phyloP scores from a whole-genome alignment of 2,888 invertebrate species.

The Nemotelus pantherinus region DNA sequence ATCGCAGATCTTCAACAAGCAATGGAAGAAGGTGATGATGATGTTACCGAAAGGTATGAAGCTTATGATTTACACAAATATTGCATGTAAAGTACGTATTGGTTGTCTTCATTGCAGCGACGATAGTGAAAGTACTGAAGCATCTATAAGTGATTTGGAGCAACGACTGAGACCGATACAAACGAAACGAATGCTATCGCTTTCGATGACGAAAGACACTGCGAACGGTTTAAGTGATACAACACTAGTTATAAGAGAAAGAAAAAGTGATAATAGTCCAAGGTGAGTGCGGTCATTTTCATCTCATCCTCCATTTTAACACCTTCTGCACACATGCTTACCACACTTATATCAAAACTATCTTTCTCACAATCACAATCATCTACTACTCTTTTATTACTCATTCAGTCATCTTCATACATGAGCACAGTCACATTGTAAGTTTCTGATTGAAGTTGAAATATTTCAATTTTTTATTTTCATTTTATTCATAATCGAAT shows the following conservation, averaged over 20 bases:
- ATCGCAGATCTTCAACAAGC: constrained; percentile 93
- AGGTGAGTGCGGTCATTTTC: constrained; percentile 57
- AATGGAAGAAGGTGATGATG: constrained; percentile 85
- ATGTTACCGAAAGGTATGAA: constrained; percentile 62
- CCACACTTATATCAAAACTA: constrained; percentile 33
- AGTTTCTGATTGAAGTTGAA: neutral
- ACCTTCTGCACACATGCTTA: constrained; percentile 20
- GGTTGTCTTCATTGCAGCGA: constrained; percentile 45
- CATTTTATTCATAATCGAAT: constrained; percentile 12
- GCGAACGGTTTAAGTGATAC: constrained; percentile 57
- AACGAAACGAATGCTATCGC: constrained; percentile 55
- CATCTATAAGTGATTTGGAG: constrained; percentile 62
- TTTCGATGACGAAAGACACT: constrained; percentile 53
- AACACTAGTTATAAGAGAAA: constrained; percentile 61
- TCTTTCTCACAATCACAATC: constrained; percentile 35
- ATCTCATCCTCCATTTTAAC: constrained; percentile 30
- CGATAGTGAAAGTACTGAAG: constrained; percentile 55
- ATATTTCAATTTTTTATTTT: constrained; percentile 24
- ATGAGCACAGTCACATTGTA: constrained; percentile 21
- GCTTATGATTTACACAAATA: neutral
- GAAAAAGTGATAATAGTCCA: constrained; percentile 62
- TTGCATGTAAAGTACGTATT: no score
- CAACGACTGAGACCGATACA: constrained; percentile 62
- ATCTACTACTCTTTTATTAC: neutral
- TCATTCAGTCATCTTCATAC: neutral